phyloP scores from a whole-genome alignment of 2,113 vertebrate species.

The Oryzias curvinotus region DNA sequence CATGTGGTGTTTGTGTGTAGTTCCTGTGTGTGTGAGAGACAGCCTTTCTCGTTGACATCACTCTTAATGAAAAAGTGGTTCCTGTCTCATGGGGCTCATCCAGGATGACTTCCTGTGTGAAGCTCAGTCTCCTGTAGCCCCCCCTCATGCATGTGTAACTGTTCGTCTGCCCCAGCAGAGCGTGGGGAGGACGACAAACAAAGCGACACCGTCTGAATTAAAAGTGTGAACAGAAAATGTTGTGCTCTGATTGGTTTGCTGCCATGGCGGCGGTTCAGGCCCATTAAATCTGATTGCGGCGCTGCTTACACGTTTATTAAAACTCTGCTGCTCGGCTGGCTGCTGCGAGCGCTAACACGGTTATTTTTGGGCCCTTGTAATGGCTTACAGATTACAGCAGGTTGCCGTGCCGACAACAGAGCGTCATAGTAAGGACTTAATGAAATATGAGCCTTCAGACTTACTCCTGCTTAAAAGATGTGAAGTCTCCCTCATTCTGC shows the following conservation, averaged over 20 bases:
- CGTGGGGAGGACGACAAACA: slow-evolving; percentile 18
- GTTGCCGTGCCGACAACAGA: slow-evolving; percentile 18
- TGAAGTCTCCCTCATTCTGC: slow-evolving; percentile 6
- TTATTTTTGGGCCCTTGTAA: slow-evolving; percentile 59
- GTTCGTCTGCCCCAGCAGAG: background rate
- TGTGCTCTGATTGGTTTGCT: slow-evolving; percentile 39
- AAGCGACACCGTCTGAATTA: slow-evolving; percentile 43
- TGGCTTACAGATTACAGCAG: slow-evolving; percentile 46
- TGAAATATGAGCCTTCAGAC: slow-evolving; percentile 54
- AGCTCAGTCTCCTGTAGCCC: background rate
- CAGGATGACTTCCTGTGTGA: background rate
- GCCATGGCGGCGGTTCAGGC: slow-evolving; percentile 32
- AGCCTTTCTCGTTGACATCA: too few relatives aligned
- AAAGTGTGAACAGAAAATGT: slow-evolving; percentile 47
- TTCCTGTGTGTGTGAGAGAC: too few relatives aligned
- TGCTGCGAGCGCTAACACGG: slow-evolving; percentile 44
- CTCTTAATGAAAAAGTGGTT: too few relatives aligned
- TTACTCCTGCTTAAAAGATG: slow-evolving; percentile 35
- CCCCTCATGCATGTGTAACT: background rate
- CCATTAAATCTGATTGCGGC: slow-evolving; percentile 52
- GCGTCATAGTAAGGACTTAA: slow-evolving; percentile 56
- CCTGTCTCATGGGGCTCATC: too few relatives aligned
- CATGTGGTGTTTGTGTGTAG: too few relatives aligned
- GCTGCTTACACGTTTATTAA: slow-evolving; percentile 60
- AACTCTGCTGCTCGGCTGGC: slow-evolving; percentile 35